Conservation (phyloP, 2,113 vertebrate genomes). For the Mastomys coucha region DNA sequence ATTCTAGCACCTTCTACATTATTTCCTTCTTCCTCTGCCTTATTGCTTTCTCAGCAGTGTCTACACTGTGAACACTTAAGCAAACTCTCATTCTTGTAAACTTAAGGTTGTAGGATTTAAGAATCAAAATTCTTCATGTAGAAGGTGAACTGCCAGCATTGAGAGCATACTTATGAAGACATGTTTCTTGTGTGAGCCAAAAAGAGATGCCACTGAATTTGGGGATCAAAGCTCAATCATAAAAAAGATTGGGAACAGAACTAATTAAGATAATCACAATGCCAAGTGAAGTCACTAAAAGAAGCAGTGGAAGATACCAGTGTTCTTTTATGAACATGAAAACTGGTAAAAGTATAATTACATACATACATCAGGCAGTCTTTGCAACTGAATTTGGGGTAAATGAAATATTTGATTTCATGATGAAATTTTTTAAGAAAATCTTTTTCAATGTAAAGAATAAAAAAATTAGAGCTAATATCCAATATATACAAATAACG, state of each 20-base stretch:
- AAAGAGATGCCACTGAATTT: background rate
- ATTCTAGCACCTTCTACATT: no score
- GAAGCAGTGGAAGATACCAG: background rate
- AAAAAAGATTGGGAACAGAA: background rate
- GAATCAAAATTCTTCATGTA: background rate
- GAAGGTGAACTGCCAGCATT: background rate
- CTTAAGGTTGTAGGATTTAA: background rate
- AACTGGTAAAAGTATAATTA: background rate
- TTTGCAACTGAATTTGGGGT: background rate
- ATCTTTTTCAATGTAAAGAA: constrained; percentile 10
- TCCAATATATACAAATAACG: background rate
- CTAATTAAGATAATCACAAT: background rate
- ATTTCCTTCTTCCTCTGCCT: background rate
- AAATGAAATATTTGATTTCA: background rate
- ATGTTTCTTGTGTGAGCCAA: background rate
- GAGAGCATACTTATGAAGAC: background rate
- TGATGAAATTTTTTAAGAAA: background rate
- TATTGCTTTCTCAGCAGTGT: background rate
- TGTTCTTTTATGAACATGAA: constrained; percentile 33
- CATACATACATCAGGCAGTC: background rate
- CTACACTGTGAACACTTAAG: background rate
- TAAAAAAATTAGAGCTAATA: no score
- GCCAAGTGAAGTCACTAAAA: background rate
- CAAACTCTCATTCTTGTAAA: background rate
- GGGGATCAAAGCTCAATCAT: background rate